Base-by-base conservation (phyloP, 2,797 vertebrate genomes). In the Tragelaphus eurycerus region DNA sequence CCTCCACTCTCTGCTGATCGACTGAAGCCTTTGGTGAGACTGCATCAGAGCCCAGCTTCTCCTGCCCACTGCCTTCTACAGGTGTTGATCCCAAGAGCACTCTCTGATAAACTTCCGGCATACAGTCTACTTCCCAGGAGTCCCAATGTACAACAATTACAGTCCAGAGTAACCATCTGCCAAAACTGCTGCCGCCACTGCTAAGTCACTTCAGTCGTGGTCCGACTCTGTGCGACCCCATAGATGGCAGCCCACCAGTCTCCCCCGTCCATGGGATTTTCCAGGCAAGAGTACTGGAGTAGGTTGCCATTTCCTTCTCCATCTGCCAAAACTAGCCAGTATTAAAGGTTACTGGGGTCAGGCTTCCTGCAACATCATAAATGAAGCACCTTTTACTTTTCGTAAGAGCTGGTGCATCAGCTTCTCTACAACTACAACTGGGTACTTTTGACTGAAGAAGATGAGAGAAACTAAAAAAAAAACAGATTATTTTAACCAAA, bases 401-500 rank as follows among this genome's bases (percentile, higher is more conserved):
- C 67, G 0, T 50, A 34, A 93, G 11, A 94, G 38, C 25, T 83
- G 9, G 2, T 10, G 0, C 64, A 27, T 11, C 43, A 62, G 38
- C 19, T 88, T 74, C 54, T 67, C 50, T 85, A 46, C 60, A 34
- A 11, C 48, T 81, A 48, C 60, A 46, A 17, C 78, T 17, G 16
- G 46, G 7, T 67, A 46, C 4, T 86, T 94, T 4, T 16, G 21
- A 43, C 59, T 54, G 50, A 93, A 62, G 12, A 83, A 78, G 54
- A 76, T 82, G 31, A 87, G 14, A 88, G 71, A 6, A 34, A 78
- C 57, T 89, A 81, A 74, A 14, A 27, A 90, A 96, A 90, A 96
- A 79, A 46, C 12, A 81, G 34, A 15, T 60, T 52, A 79, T 81
- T 27, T 34, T 60, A 85, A 43, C 23, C n/a, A 54, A 81, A 46